phyloP scores from a whole-genome alignment of 92 coral and sea anemone genomes.

The Anthopleura xanthogrammica region DNA sequence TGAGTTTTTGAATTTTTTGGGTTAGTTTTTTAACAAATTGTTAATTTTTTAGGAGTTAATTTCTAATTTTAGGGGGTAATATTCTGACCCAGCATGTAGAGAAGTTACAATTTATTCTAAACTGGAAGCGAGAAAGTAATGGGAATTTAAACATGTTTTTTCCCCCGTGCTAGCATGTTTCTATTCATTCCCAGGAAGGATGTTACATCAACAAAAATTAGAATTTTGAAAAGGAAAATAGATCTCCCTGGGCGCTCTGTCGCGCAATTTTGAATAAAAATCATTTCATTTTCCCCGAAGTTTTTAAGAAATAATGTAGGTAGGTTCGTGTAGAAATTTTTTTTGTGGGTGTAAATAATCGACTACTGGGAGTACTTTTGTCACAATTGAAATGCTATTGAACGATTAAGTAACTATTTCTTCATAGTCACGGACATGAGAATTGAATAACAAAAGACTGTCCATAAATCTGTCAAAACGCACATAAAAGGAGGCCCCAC shows the following conservation, averaged over 20 bases:
- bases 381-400: neutral
- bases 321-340: neutral
- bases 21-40: neutral
- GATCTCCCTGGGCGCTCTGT: neutral
- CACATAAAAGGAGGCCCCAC: neutral
- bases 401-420: neutral
- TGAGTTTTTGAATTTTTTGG: too few relatives aligned
- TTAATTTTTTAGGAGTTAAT: neutral
- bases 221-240: neutral
- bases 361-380: neutral
- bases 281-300: neutral
- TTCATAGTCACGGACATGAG: neutral
- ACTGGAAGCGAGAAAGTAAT: neutral
- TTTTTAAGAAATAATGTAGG: neutral
- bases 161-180: neutral
- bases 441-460: neutral
- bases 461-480: neutral
- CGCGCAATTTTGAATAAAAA: neutral
- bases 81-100: neutral
- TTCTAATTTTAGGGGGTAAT: neutral
- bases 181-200: neutral
- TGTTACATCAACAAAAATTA: neutral
- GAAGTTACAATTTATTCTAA: neutral
- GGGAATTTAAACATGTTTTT: neutral
- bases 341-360: neutral